Evolutionary conservation across 1,140 invertebrate species (phyloP), one percentile per base, ranked within the genome.

Genomic region (Mizuhopecten yessoensis): DNA sequence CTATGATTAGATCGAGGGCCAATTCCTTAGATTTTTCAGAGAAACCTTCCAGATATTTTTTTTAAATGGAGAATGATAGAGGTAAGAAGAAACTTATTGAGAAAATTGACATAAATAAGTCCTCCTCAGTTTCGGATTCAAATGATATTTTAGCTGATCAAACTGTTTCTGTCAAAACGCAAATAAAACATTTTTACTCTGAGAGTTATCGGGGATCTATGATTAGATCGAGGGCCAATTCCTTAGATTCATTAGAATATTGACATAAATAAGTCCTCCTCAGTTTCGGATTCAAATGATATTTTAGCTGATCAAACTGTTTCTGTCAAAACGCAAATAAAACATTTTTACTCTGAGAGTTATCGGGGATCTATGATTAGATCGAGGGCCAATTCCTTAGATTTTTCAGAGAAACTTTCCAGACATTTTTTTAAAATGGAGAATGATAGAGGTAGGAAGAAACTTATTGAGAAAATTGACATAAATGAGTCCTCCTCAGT

Each of bases 361-460:
- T n/a, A n/a, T n/a, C n/a, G n/a, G n/a, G n/a, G n/a, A n/a, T n/a
- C n/a, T n/a, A n/a, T n/a, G n/a, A n/a, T n/a, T n/a, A n/a, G n/a
- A n/a, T n/a, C n/a, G n/a, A n/a, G n/a, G n/a, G n/a, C 75, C 0
- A 90, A 93, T 20, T 17, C 57, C 45, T 90, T 93, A n/a, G 87
- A 93, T 89, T 75, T 45, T 89, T 87, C 90, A 88, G 93, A 94
- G 88, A 92, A 90, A 17, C 90, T 88, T 42, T 88, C 89, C 33
- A 57, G 49, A 29, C 93, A 88, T 88, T 93, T 93, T 89, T 91
- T 91, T 89, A 45, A 92, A 29, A 87, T 86, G 34, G 92, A 94
- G 92, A 45, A 87, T 86, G 86, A 34, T n/a, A 89, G 39, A 23
- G 87, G 34, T 34, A 34, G 39, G 15, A 86, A 90, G 34, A 94